Conservation (phyloP, 2,113 vertebrate species). For the Rhinolophus ferrumequinum region DNA sequence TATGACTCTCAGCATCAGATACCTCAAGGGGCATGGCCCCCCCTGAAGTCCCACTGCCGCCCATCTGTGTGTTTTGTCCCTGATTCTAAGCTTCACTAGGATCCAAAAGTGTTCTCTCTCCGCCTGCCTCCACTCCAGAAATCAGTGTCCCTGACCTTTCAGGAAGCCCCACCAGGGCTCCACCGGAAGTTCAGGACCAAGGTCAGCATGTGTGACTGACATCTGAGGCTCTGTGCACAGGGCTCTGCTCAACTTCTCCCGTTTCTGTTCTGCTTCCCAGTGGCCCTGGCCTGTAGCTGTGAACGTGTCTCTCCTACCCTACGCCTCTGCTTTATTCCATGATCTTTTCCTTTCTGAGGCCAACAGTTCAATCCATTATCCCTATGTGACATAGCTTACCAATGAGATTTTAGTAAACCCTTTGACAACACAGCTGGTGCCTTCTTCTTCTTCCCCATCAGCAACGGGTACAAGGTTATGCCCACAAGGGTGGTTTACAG, state of each 20-base stretch:
- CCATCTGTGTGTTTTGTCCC: background rate
- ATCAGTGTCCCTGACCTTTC: background rate
- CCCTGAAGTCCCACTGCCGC: background rate
- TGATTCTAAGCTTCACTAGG: background rate
- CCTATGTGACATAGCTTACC: background rate
- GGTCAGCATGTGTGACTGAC: too few relatives aligned
- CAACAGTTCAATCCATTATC: background rate
- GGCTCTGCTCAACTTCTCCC: background rate
- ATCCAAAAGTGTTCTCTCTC: background rate
- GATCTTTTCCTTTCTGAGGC: background rate
- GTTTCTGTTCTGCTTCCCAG: background rate
- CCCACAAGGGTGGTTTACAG: background rate
- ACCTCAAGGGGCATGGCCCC: background rate
- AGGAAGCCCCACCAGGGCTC: background rate
- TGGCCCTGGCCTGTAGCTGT: background rate
- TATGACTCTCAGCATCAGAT: background rate
- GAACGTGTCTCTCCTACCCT: background rate
- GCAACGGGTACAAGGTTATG: background rate
- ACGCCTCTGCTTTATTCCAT: background rate
- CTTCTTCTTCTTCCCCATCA: background rate
- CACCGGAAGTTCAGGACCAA: background rate
- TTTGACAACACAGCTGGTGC: background rate
- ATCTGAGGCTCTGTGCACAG: too few relatives aligned
- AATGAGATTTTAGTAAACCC: background rate
- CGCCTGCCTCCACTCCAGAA: background rate